Evolutionary conservation across 2,797 vertebrate species (phyloP).

Genomic region (Urosaurus nigricauda): DNA sequence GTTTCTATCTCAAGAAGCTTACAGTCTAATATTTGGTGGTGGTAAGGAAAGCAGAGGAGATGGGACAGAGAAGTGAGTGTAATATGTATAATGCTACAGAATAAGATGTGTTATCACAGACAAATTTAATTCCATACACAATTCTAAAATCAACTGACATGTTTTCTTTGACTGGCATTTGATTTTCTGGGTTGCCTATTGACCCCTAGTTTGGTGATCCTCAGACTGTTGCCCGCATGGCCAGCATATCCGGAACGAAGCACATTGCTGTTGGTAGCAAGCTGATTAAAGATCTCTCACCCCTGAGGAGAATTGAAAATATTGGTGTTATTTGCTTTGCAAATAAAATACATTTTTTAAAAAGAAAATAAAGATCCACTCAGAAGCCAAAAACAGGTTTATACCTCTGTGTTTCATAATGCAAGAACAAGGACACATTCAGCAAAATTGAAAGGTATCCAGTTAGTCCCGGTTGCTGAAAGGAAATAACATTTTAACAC

Average conservation of each 20-base stretch:
- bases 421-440: conserved; percentile 11
- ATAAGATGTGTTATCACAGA: neutral
- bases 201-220: neutral
- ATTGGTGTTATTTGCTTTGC: conserved; percentile 7
- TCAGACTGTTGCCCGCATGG: neutral
- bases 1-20: neutral
- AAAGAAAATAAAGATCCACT: neutral
- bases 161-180: neutral
- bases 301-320: conserved; percentile 12
- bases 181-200: neutral
- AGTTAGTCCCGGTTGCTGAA: conserved; percentile 8
- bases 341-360: conserved; percentile 16
- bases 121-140: neutral
- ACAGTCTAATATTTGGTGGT: too few species aligned
- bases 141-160: neutral
- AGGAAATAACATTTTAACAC: conserved; percentile 36
- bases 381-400: neutral
- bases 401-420: neutral
- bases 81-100: neutral
- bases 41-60: neutral
- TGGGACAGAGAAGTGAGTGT: neutral
- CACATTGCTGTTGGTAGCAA: neutral
- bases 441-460: conserved; percentile 8
- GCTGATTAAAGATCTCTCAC: neutral
- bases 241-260: neutral